Conservation (phyloP, 2,113 vertebrate species). For the Menura novaehollandiae region DNA sequence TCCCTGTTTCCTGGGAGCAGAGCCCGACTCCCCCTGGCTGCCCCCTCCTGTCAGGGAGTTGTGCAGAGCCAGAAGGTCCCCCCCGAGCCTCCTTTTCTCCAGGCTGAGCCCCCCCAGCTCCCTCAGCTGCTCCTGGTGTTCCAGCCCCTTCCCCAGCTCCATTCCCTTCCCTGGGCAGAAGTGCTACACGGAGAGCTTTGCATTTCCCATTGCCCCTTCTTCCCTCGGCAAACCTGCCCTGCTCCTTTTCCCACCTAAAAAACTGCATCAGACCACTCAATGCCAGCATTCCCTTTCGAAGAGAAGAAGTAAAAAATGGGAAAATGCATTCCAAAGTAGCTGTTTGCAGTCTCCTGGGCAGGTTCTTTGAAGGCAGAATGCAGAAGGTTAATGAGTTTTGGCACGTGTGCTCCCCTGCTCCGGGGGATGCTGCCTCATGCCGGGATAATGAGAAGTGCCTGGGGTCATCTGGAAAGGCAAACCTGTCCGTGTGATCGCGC, state of each 20-base stretch:
- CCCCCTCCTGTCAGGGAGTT: background rate
- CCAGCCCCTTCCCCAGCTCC: background rate
- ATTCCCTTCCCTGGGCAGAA: background rate
- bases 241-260: background rate
- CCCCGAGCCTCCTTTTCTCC: background rate
- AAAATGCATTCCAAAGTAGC: background rate
- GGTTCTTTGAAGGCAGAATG: background rate
- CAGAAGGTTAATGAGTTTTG: background rate
- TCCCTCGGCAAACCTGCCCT: background rate
- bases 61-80: background rate
- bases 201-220: accelerated
- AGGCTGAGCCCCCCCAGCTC: background rate
- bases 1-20: background rate
- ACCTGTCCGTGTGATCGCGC: background rate
- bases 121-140: accelerated
- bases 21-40: accelerated
- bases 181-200: background rate
- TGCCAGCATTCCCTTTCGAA: accelerated
- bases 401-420: background rate
- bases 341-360: background rate
- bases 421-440: background rate
- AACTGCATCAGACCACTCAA: accelerated
- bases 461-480: background rate
- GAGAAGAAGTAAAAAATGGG: background rate
- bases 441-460: background rate